Evolutionary conservation across 2,113 vertebrate genomes (phyloP), one percentile per base, ranked within the genome.

Genomic region (Mesitornis unicolor): DNA sequence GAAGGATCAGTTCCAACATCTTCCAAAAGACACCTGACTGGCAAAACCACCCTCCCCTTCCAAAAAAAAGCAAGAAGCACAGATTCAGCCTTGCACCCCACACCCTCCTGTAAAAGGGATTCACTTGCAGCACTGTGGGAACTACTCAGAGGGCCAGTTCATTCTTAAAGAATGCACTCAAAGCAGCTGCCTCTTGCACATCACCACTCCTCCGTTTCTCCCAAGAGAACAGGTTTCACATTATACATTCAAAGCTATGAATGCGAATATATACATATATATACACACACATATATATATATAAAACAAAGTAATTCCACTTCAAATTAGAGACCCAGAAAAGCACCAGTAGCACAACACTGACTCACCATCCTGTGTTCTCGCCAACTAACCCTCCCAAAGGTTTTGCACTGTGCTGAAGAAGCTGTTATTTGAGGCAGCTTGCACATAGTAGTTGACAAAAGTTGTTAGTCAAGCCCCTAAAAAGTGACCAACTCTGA

Each of bases 221-320:
- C 51, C 21, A 20, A 68, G 11, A 53, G 10, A 81, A 38, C 2
- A 64, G 5, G 10, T 45, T 79, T 71, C n/a, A 47, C 9, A 47
- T 31, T 36, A 43, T 4, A 59, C 29, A n/a, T 16, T 79, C 48
- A 94, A 42, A 93, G 36, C 24, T 45, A 10, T 6, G 16, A 48
- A 20, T n/a, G n/a, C n/a, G n/a, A n/a, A n/a, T n/a, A n/a, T 67
- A 7, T 5, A 19, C 42, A 24, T 16, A 3, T 12, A 1, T 15
- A 45, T 45, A 45, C 16, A 45, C 45, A n/a, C n/a, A n/a, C n/a
- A n/a, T n/a, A n/a, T 67, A 8, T 4, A 20, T 48, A 25, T 16
- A 4, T 13, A 1, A 13, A 11, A 42, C 29, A 43, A 64, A 69
- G 26, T 29, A 42, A 45, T n/a, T 65, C 29, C 36, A 61, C 13